Evolutionary conservation across 2,113 vertebrate genomes (phyloP).

Genomic region (Actenoides hombroni): DNA sequence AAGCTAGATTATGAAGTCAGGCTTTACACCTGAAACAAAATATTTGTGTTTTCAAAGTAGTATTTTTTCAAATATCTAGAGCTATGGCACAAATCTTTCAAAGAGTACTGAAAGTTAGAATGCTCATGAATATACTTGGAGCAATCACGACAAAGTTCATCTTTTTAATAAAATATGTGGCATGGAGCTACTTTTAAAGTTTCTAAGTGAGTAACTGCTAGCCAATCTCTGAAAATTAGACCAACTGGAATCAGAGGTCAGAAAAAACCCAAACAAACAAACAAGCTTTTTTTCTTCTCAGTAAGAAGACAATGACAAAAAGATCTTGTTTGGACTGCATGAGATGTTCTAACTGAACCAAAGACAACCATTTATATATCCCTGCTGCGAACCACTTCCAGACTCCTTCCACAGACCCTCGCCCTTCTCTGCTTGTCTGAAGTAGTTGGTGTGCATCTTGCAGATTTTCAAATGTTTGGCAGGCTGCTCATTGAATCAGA

Average conservation of each 20-base stretch:
- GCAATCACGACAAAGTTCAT: background rate
- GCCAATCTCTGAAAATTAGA: background rate
- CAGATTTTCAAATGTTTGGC: background rate
- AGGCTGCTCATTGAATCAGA: background rate
- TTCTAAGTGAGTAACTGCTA: background rate
- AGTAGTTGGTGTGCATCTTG: background rate
- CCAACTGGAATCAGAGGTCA: background rate
- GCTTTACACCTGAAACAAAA: background rate
- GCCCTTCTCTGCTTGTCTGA: background rate
- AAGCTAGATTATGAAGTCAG: background rate
- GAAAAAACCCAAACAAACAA: background rate
- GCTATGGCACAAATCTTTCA: background rate
- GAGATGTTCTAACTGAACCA: background rate
- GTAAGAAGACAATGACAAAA: background rate
- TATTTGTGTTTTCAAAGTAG: background rate
- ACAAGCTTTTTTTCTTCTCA: background rate
- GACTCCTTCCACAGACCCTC: background rate
- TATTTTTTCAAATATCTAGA: background rate
- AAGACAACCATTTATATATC: background rate
- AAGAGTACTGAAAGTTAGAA: background rate
- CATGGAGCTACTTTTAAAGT: background rate
- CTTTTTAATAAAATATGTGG: background rate
- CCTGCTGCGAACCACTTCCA: background rate
- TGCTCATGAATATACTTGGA: background rate
- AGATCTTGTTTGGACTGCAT: background rate